A percentile compares a stretch with the other conserved stretches of the same genome.
Evolutionary conservation across 2,797 vertebrate genomes (phyloP).

Genomic region (Ceyx erithaca): DNA sequence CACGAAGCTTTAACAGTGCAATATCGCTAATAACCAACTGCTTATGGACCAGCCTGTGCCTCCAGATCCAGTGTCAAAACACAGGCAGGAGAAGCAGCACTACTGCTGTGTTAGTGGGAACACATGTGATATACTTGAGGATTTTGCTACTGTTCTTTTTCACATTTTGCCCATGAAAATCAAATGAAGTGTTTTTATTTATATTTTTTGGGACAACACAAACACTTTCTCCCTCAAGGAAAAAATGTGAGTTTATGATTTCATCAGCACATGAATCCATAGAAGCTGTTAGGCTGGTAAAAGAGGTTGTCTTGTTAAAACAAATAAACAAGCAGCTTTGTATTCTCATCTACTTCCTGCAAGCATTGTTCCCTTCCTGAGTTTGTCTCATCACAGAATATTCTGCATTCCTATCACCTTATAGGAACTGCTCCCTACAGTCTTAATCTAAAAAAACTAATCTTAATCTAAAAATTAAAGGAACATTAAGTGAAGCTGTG

Average conservation of each 20-base stretch:
- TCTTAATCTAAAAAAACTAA: not conserved
- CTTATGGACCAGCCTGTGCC: not conserved
- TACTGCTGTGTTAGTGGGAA: not conserved
- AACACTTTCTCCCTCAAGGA: not conserved
- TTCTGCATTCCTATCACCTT: not conserved
- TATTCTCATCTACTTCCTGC: not conserved
- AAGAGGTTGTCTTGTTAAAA: not conserved
- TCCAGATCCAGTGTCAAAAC: not conserved
- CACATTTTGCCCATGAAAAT: not conserved
- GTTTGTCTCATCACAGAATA: not conserved
- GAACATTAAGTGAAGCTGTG: not conserved
- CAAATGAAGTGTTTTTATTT: not conserved
- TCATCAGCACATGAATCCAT: not conserved
- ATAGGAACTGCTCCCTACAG: not conserved
- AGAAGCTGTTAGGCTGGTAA: not conserved
- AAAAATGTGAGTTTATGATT: not conserved
- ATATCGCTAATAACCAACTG: not conserved
- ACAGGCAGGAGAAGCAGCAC: not conserved
- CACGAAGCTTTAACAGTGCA: not conserved
- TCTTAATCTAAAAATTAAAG: not conserved
- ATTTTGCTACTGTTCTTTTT: not conserved
- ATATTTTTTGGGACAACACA: not conserved
- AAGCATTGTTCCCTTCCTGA: not conserved
- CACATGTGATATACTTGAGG: rapidly evolving
- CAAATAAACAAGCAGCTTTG: not conserved